A percentile compares a stretch with the other conserved stretches of the same genome.
These are phyloP conservation scores for Cyaniris semiargus DNA, from an alignment of 2,888 invertebrate species.

Conservation along the genomic window DNA sequence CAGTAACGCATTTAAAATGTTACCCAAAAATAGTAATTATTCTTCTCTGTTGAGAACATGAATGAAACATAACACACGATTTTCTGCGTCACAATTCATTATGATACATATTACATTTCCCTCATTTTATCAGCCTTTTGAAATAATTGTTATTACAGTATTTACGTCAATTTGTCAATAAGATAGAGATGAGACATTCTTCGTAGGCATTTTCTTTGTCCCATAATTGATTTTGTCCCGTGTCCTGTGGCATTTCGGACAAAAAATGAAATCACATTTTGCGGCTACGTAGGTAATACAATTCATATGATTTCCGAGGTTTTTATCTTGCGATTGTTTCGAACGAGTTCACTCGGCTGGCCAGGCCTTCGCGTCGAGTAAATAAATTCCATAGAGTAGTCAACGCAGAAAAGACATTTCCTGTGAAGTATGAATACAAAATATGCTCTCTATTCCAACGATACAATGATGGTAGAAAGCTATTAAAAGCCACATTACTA, in stretches of 20 bases:
- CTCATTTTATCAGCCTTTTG: neutral
- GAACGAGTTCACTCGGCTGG: slow-evolving; percentile 24
- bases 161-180: neutral
- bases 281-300: neutral
- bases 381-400: slow-evolving; percentile 4
- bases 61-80: neutral
- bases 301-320: slow-evolving; percentile 25
- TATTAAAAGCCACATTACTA: neutral
- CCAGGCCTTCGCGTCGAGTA: slow-evolving; percentile 7
- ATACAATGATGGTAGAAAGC: neutral
- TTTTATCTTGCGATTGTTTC: slow-evolving; percentile 24
- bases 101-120: neutral
- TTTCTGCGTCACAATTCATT: neutral
- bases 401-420: neutral
- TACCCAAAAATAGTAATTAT: no score
- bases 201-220: neutral
- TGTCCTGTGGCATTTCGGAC: slow-evolving; percentile 8
- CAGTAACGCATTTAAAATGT: no score
- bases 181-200: slow-evolving; percentile 8
- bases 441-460: neutral
- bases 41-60: neutral
- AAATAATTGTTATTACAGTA: neutral
- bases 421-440: neutral
- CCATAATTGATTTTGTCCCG: neutral
- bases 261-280: slow-evolving; percentile 19